Percentiles rank a stretch among this genome's conserved stretches.
phyloP scores from a whole-genome alignment of 2,888 invertebrate genomes.

The Germaria angustata region DNA sequence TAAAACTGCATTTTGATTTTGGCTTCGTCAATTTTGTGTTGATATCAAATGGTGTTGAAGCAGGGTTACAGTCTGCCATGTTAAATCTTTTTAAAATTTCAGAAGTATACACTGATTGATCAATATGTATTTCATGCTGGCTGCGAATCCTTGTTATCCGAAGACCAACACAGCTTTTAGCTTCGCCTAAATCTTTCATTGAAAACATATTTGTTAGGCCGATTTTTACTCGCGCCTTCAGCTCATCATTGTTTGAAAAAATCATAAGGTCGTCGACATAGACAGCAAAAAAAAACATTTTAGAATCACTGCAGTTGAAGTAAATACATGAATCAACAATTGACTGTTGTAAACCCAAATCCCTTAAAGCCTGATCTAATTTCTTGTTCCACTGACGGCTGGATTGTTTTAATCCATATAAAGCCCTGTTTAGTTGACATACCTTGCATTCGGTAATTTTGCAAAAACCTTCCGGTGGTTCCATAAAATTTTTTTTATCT shows the following conservation, averaged over 20 bases:
- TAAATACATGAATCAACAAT: not conserved
- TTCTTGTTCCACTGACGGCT: too few relatives aligned
- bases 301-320: not conserved
- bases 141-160: not conserved
- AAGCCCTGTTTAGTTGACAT: too few relatives aligned
- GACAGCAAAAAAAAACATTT: not conserved
- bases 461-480: too few relatives aligned
- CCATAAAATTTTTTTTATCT: too few relatives aligned
- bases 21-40: too few relatives aligned
- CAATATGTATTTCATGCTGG: not conserved
- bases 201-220: not conserved
- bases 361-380: too few relatives aligned
- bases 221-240: not conserved
- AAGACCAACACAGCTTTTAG: not conserved
- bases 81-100: not conserved
- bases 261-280: not conserved
- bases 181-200: not conserved
- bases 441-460: too few relatives aligned
- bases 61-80: not conserved
- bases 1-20: too few relatives aligned
- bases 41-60: not conserved
- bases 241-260: not conserved
- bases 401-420: too few relatives aligned
- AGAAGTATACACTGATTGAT: not conserved
- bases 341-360: conserved; percentile 12